phyloP scores from a whole-genome alignment of 2,888 invertebrate species.

The Lomographa bimaculata region DNA sequence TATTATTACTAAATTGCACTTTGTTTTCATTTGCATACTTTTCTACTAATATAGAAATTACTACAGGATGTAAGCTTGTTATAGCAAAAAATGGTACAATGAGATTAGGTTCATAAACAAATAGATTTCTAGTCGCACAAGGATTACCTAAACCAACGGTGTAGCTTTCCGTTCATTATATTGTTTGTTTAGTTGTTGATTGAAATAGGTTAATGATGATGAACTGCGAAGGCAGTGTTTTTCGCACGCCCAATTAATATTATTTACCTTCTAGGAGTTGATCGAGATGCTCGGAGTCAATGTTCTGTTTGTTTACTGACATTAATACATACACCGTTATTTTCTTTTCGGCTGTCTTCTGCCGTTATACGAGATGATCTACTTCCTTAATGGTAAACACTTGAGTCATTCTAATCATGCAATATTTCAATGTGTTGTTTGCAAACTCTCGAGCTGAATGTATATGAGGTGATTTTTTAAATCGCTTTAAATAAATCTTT shows the following conservation, averaged over 20 bases:
- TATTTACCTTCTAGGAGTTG: conserved; percentile 10
- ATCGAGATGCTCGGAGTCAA: conserved; percentile 20
- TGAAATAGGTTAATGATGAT: too few species aligned
- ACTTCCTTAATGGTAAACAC: conserved; percentile 22
- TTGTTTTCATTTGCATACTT: too few species aligned
- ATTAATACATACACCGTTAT: conserved; percentile 22
- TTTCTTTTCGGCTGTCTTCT: conserved; percentile 24
- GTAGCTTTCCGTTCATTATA: conserved; percentile 1
- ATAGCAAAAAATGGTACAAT: too few species aligned
- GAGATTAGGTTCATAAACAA: too few species aligned
- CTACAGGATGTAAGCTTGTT: too few species aligned
- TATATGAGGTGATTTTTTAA: conserved; percentile 14
- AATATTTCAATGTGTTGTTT: conserved; percentile 20
- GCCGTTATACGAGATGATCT: conserved; percentile 23
- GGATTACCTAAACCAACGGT: conserved; percentile 5
- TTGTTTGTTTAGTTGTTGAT: too few species aligned
- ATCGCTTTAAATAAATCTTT: conserved; percentile 11
- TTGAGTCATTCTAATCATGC: conserved; percentile 21
- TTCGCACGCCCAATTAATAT: conserved; percentile 6
- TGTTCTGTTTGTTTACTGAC: conserved; percentile 27
- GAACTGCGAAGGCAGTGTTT: too few species aligned
- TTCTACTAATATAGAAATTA: too few species aligned
- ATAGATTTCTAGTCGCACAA: neutral
- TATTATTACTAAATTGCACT: too few species aligned
- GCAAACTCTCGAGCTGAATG: conserved; percentile 10